Evolutionary conservation across 2,113 vertebrate genomes (phyloP), one percentile per base, ranked within the genome.

Genomic region (Oriolus oriolus): DNA sequence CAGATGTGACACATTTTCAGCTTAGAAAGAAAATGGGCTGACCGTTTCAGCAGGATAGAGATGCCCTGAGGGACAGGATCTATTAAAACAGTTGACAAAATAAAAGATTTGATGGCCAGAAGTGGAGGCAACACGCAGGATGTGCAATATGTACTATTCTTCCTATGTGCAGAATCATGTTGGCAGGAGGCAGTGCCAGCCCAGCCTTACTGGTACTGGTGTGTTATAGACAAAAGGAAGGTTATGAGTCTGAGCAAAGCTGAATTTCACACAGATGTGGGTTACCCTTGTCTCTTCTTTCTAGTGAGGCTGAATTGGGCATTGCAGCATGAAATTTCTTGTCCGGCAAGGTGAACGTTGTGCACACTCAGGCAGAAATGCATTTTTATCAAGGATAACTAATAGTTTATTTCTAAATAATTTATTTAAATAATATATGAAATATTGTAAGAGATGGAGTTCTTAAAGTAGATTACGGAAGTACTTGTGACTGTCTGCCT

Each of bases 41-140:
- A 49, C 28, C 3, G 0, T 86, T 85, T 88, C 66, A 88, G 66
- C 13, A 6, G 68, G 21, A 50, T 6, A 74, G 60, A 88, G 53
- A 54, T 47, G 80, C 42, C 66, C 42, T 54, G 23, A 88, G 78
- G 59, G 66, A 68, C 13, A 74, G 7, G 8, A 77, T 59, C 47
- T 90, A 37, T 66, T 81, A 76, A 96, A 80, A 86, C 59, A 42
- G 16, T 66, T 84, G 85, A 63, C 50, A 86, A 96, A 93, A 68
- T 83, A 87, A 57, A 90, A 88, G 11, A 53, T 74, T 50, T 57
- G n/a, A 75, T 90, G 4, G 4, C 59, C 71, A 77, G 64, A 39
- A 88, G 54, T 1, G 0, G 30, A 93, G 35, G 7, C 12, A 3
- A 3, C 28, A 44, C 24, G 26, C 9, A 49, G 11, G 23, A 7